Base-by-base conservation (phyloP, 2,797 vertebrate species). In the Poecilia wingei region DNA sequence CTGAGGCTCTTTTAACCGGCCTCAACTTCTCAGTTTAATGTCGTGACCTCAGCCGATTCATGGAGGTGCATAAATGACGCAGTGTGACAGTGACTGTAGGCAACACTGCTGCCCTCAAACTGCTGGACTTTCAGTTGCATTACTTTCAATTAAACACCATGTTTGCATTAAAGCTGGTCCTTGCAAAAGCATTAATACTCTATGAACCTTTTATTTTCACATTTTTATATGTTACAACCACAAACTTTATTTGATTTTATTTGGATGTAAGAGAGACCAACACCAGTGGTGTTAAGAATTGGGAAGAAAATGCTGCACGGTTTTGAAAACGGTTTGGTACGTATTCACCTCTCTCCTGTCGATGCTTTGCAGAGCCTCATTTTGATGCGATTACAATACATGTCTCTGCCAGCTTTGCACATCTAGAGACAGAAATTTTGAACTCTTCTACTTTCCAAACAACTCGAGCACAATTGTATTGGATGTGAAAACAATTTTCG, bases 1-100 rank as follows among this genome's bases (percentile, higher is more conserved):
- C 79, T 79, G 79, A 68, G 79, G 64, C 45, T 81, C 36, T 66
- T 74, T 46, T 82, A 78, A 78, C 57, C 79, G 66, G 73, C 33
- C 57, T 68, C 10, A 20, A 80, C 74, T 79, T 82, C 74, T 57
- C 28, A 20, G 72, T 80, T 82, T 45, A 81, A 83, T 49, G 28
- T 86, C 88, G 86, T 85, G 82, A 89, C 86, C 81, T 86, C 83
- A 75, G 76, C 73, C 78, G 79, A 86, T 82, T 88, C 39, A 33
- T 39, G 16, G 82, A 79, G 77, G 78, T 7, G 71, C 69, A 73
- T 71, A 75, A 83, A 84, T 72, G 70, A 68, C 2, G 66, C 64
- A 25, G 78, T 79, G 79, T 85, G 79, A 82, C 76, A 43, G 75
- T 78, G 41, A 86, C 64, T 78, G 55, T 18, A 73, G 70, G 66